A percentile compares a stretch with the other conserved stretches of the same genome.
Conservation (phyloP, 2,113 vertebrate species). For the Carlito syrichta region DNA sequence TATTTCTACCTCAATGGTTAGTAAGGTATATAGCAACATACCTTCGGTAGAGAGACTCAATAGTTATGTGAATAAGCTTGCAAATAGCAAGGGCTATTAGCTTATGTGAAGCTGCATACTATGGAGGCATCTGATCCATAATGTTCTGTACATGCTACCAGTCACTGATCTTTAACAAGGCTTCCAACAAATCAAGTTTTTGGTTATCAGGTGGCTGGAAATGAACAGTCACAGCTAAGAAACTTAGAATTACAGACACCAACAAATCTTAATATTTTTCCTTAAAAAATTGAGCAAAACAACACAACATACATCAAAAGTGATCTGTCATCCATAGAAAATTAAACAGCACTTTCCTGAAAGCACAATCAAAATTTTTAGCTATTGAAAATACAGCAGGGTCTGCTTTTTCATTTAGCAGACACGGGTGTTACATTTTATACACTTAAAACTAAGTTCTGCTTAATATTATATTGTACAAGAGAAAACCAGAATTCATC, state of each 20-base stretch:
- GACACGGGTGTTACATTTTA: background rate
- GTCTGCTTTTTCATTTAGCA: conserved; percentile 27
- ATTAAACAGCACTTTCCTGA: background rate
- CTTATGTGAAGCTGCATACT: conserved; percentile 95
- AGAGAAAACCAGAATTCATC: conserved; percentile 35
- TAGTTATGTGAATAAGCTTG: conserved; percentile 94
- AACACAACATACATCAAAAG: too few species aligned
- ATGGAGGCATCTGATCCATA: conserved; percentile 98
- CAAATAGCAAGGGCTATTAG: conserved; percentile 95
- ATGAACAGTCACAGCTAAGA: conserved; percentile 53
- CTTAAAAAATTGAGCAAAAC: conserved; percentile 15
- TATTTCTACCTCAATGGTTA: background rate
- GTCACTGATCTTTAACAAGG: conserved; percentile 95
- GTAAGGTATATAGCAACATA: conserved; percentile 65
- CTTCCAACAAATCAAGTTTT: conserved; percentile 96
- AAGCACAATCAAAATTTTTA: conserved; percentile 38
- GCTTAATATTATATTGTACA: background rate
- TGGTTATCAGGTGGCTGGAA: conserved; percentile 96
- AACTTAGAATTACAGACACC: background rate
- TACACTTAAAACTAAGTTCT: conserved; percentile 11
- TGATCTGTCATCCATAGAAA: background rate
- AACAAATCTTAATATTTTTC: conserved; percentile 22
- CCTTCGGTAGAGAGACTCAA: conserved; percentile 97
- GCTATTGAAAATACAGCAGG: background rate
- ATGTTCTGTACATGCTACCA: conserved; percentile 97